phyloP scores from a whole-genome alignment of 1,140 invertebrate species.

The Plectus sambesii region DNA sequence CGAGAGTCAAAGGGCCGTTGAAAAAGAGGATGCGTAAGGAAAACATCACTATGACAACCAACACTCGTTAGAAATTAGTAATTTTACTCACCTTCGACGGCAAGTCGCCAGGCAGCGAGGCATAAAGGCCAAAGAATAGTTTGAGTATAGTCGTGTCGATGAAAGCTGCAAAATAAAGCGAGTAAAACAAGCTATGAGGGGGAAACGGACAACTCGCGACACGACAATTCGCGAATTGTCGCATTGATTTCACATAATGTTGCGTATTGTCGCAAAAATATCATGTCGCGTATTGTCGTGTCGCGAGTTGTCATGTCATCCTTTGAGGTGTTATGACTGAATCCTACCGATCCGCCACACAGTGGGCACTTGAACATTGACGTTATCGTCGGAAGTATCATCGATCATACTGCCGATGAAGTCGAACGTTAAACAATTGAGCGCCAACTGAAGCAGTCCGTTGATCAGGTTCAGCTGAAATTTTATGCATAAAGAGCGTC shows the following conservation, averaged over 20 bases:
- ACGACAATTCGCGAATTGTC: too few relatives aligned
- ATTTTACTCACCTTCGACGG: conserved; percentile 59
- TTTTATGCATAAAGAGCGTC: too few relatives aligned
- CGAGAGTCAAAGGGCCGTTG: too few relatives aligned
- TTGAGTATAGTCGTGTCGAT: conserved; percentile 76
- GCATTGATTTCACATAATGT: too few relatives aligned
- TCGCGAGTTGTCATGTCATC: too few relatives aligned
- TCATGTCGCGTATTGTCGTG: too few relatives aligned
- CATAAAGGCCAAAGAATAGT: conserved; percentile 88
- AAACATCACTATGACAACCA: too few relatives aligned
- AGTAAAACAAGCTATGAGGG: conserved; percentile 1
- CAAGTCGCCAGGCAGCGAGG: conserved; percentile 67
- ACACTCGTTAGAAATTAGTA: conserved; percentile 4
- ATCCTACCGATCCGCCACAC: conserved; percentile 73
- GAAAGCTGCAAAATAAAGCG: conserved; percentile 53
- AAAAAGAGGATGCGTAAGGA: too few relatives aligned
- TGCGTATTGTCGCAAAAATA: too few relatives aligned
- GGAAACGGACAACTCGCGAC: too few relatives aligned
- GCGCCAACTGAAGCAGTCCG: conserved; percentile 69
- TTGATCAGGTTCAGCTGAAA: conserved; percentile 65
- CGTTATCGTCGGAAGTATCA: conserved; percentile 89
- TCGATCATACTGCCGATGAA: conserved; percentile 92
- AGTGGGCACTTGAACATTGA: conserved; percentile 91
- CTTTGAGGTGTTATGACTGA: conserved; percentile 4
- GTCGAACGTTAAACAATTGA: conserved; percentile 91